Percentiles rank a stretch among this genome's conserved stretches.
These are phyloP conservation scores for Rhopalosiphum maidis DNA, from an alignment of 1,140 invertebrate species.

Conservation along the genomic window DNA sequence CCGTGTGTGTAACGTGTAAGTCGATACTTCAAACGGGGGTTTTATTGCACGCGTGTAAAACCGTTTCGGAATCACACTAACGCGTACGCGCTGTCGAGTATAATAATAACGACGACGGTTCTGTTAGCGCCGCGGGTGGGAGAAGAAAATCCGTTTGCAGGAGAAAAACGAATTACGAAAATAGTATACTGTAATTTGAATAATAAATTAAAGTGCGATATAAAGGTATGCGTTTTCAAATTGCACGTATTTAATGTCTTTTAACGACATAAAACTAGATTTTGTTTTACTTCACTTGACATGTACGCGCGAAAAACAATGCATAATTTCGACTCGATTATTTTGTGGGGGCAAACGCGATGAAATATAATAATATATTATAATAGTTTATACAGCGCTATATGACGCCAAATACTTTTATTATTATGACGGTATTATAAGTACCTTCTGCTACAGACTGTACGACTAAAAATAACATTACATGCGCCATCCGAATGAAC, in stretches of 20 bases:
- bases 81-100: neutral
- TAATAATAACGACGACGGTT: neutral
- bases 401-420: no score
- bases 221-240: neutral
- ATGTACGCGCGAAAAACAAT: no score
- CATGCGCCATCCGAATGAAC: no score
- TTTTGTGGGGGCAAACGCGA: no score
- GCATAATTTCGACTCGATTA: no score
- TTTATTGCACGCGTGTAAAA: neutral
- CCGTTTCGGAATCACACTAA: neutral
- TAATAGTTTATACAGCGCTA: no score
- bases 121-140: neutral
- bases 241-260: neutral
- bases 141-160: neutral
- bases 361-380: no score
- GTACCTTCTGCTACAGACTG: no score
- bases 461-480: no score
- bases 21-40: slow-evolving; percentile 16
- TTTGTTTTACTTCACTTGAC: no score
- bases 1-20: slow-evolving; percentile 12
- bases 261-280: neutral
- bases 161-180: neutral
- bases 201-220: neutral
- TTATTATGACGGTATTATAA: no score
- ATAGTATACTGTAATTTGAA: neutral